Evolutionary conservation across 2,888 invertebrate species (phyloP), one percentile per base, ranked within the genome.

Genomic region (Andrena fulva): DNA sequence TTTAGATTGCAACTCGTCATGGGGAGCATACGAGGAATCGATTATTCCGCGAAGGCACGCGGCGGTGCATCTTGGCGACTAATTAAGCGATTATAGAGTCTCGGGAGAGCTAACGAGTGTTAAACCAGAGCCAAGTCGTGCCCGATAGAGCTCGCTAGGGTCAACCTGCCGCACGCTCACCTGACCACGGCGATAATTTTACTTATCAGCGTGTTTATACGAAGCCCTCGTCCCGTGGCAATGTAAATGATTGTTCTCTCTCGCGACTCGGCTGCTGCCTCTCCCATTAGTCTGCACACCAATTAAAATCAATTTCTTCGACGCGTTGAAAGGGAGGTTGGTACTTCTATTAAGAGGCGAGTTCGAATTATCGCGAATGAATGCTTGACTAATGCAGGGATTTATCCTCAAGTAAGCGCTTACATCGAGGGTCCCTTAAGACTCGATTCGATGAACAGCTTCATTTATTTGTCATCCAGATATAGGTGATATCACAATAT

Each of bases 31-130:
- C 59, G 63, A 24, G 67, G 77, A 72, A 79, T 54, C 77, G 86
- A 86, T 86, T 86, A 86, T 71, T 84, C 87, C 64, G 68, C 70
- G 77, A 71, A 67, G 70, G 31, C 50, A 76, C 80, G 77, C 63
- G 79, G 80, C 60, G 77, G 69, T 74, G 82, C 81, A 75, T 60
- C 62, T 77, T 56, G 50, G 31, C 85, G 85, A 84, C 87, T 87
- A 87, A 87, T 87, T 87, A 87, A 87, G 87, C 87, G 87, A 87
- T 87, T 87, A 87, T 80, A 80, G 85, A 81, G 63, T 81, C 79
- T 62, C 70, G 64, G 73, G 73, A 72, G 77, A 81, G 79, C 73
- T 87, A 87, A 87, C 87, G 87, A 87, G 87, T 87, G 87, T 87
- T 87, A 87, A 87, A 85, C 83, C 85, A 79, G 72, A 80, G 85